Evolutionary conservation across 1,140 invertebrate genomes (phyloP).

Genomic region (Heliconius himera): DNA sequence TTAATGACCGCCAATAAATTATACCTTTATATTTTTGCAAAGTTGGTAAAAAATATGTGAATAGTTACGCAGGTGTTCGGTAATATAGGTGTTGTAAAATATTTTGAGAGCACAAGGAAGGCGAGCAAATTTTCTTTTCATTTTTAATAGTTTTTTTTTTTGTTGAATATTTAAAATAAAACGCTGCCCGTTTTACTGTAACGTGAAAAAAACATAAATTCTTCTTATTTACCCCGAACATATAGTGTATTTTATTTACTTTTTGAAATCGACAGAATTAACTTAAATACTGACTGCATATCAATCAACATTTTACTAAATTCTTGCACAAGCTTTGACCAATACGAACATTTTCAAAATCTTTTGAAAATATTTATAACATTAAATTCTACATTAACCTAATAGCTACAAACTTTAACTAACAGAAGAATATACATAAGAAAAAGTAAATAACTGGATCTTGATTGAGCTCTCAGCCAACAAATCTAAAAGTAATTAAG

Average conservation of each 20-base stretch:
- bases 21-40: slow-evolving; percentile 4
- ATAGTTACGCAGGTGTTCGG: slow-evolving; percentile 10
- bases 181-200: not conserved
- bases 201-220: not conserved
- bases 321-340: no score
- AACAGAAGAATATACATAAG: not conserved
- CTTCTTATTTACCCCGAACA: not conserved
- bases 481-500: slow-evolving; percentile 54
- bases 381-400: no score
- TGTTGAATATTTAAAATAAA: not conserved
- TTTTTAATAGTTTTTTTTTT: not conserved
- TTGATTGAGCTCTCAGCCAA: slow-evolving; percentile 24
- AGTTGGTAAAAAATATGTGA: not conserved
- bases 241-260: not conserved
- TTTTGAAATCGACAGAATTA: no score
- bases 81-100: not conserved
- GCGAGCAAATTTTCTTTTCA: not conserved
- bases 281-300: no score
- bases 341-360: no score
- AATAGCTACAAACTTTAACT: not conserved
- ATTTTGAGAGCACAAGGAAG: not conserved
- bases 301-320: no score
- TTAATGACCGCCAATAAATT: slow-evolving; percentile 17
- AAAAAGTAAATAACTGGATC: slow-evolving; percentile 14
- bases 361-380: no score